Evolutionary conservation across 1,140 invertebrate species (phyloP).

Genomic region (Hyphantria cunea): DNA sequence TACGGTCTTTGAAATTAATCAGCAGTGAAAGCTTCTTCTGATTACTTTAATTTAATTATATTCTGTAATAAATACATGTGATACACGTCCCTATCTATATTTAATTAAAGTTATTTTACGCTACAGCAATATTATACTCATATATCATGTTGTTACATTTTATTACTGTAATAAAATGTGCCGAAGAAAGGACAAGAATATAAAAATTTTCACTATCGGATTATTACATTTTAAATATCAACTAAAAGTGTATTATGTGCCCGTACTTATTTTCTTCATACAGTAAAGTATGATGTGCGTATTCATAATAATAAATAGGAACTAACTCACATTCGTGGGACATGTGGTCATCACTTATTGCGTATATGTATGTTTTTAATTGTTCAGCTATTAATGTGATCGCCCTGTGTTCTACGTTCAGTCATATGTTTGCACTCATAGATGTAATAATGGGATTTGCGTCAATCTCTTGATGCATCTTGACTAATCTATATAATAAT

Average conservation of each 20-base stretch:
- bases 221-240: not conserved
- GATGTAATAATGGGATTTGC: conserved; percentile 41
- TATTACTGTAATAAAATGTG: no score
- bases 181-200: no score
- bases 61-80: no score
- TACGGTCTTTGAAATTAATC: no score
- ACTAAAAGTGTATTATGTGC: not conserved
- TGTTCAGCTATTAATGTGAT: conserved; percentile 37
- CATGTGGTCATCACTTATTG: conserved; percentile 40
- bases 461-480: conserved; percentile 47
- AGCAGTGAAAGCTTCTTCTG: no score
- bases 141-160: no score
- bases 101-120: no score
- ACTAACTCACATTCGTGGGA: conserved; percentile 35
- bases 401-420: conserved; percentile 18
- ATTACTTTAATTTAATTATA: no score
- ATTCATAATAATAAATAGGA: conserved; percentile 28
- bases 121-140: no score
- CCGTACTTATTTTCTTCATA: no score
- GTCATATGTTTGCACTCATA: conserved; percentile 37
- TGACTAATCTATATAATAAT: conserved; percentile 45
- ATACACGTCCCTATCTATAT: no score
- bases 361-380: conserved; percentile 37
- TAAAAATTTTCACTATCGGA: no score
- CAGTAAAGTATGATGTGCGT: conserved; percentile 11